phyloP scores from a whole-genome alignment of 2,797 vertebrate species.

The Squalus acanthias region DNA sequence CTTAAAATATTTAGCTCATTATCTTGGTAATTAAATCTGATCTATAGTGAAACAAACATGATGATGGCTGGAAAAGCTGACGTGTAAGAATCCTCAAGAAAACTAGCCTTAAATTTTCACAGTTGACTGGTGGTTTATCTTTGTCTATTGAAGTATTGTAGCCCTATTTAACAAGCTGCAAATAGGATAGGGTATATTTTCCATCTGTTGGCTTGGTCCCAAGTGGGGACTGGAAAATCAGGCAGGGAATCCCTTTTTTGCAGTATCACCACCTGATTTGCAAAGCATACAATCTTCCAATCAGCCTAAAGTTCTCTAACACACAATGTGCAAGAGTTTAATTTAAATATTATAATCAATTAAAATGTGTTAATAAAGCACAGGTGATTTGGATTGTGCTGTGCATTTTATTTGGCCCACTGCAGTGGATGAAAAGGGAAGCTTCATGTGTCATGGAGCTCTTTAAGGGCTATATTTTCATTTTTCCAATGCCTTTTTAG shows the following conservation, averaged over 20 bases:
- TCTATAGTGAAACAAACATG: background rate
- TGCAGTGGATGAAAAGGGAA: background rate
- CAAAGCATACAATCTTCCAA: background rate
- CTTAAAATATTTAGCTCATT: background rate
- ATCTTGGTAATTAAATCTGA: background rate
- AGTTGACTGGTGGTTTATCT: background rate
- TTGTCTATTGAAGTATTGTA: background rate
- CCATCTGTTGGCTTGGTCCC: background rate
- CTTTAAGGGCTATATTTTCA: background rate
- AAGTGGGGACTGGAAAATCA: background rate
- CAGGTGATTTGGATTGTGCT: background rate
- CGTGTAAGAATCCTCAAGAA: background rate
- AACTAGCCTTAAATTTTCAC: background rate
- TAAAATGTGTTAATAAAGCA: slow-evolving; percentile 15
- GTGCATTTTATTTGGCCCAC: background rate
- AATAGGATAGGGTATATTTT: background rate
- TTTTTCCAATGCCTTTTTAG: background rate
- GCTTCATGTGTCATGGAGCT: background rate
- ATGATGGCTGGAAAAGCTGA: background rate
- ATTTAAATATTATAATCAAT: slow-evolving; percentile 3
- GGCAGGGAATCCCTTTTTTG: background rate
- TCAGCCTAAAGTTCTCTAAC: background rate
- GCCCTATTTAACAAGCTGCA: background rate
- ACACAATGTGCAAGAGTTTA: background rate
- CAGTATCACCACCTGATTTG: background rate